Evolutionary conservation across 2,888 invertebrate species (phyloP).

Genomic region (Eilema griseolum): DNA sequence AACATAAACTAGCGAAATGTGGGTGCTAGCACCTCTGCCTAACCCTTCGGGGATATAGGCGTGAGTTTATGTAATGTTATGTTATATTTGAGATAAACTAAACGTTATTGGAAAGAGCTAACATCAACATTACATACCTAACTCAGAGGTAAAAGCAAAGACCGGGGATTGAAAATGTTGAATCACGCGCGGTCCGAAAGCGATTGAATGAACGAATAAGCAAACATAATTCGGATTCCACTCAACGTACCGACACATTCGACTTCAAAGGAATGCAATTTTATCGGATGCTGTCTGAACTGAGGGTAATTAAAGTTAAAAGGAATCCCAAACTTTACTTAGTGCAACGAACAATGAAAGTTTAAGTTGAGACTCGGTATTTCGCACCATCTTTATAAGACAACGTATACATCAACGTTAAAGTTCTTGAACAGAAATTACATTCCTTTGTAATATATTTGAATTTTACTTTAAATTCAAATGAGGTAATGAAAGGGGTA

Average conservation of each 20-base stretch:
- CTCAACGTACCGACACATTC: conserved; percentile 32
- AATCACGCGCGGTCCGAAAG: conserved; percentile 36
- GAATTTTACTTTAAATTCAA: not conserved
- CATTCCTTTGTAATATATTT: not conserved
- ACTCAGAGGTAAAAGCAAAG: conserved; percentile 19
- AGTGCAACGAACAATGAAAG: conserved; percentile 55
- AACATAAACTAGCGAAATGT: no score
- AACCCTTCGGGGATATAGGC: no score
- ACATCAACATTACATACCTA: conserved; percentile 1
- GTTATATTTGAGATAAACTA: no score
- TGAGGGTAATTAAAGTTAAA: conserved; percentile 66
- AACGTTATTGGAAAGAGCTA: conserved; percentile 4
- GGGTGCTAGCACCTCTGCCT: no score
- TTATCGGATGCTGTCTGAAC: conserved; percentile 63
- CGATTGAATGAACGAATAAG: conserved; percentile 39
- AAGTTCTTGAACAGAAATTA: conserved; percentile 10
- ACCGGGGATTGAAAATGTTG: conserved; percentile 25
- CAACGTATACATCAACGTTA: conserved; percentile 14
- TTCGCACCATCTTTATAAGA: conserved; percentile 28
- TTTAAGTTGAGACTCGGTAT: conserved; percentile 46
- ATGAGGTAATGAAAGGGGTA: not conserved
- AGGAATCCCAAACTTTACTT: conserved; percentile 57
- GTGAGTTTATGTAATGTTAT: no score
- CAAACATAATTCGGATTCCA: conserved; percentile 51
- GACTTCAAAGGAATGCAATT: conserved; percentile 66